These are phyloP conservation scores for Leuciscus waleckii DNA, from an alignment of 2,797 vertebrate species.

Conservation along the genomic window DNA sequence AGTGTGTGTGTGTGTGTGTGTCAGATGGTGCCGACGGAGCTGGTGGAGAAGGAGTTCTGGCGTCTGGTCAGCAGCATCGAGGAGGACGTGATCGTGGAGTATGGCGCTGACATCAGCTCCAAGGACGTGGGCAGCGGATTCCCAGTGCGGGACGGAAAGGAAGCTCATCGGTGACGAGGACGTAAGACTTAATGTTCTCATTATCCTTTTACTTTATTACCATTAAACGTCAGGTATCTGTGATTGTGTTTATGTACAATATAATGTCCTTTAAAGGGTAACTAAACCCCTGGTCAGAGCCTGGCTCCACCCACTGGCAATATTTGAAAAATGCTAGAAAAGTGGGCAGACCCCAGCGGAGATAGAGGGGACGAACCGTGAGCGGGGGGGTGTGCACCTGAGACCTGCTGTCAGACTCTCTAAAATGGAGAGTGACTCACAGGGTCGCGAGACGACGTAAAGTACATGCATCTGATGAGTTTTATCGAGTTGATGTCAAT, in stretches of 20 bases:
- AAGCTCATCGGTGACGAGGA: slow-evolving; percentile 94
- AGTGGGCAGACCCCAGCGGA: too few relatives aligned
- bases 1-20: neutral
- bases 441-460: too few relatives aligned
- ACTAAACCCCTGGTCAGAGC: too few relatives aligned
- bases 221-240: neutral
- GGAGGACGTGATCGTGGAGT: slow-evolving; percentile 98
- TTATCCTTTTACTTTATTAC: neutral
- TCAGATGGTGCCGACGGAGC: slow-evolving; percentile 98
- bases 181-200: slow-evolving; percentile 71
- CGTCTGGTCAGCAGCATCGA: slow-evolving; percentile 97
- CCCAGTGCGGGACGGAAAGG: slow-evolving; percentile 89
- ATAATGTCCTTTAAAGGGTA: neutral
- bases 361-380: too few relatives aligned
- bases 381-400: too few relatives aligned
- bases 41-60: slow-evolving; percentile 99
- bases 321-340: too few relatives aligned
- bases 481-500: too few relatives aligned
- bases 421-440: too few relatives aligned
- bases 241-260: neutral
- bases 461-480: too few relatives aligned
- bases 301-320: too few relatives aligned
- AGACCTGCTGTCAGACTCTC: too few relatives aligned
- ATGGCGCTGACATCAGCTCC: slow-evolving; percentile 97
- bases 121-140: slow-evolving; percentile 98